Conservation (phyloP, 2,888 invertebrate species). For the Papilio demoleus region DNA sequence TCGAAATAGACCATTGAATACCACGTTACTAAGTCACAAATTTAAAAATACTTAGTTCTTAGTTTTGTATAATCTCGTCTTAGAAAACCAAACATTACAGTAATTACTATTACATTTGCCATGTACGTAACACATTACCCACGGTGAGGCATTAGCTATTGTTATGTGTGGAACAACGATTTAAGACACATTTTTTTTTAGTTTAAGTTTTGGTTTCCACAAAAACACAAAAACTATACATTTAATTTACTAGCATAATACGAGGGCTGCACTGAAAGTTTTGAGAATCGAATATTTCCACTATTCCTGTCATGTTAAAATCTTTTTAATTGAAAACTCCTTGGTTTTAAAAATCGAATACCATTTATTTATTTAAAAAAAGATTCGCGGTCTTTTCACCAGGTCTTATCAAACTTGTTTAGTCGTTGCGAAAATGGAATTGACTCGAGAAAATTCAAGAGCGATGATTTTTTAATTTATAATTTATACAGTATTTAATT, state of each 20-base stretch:
- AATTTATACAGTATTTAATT: no score
- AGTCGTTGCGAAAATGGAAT: no score
- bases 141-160: slow-evolving; percentile 17
- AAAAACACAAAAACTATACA: not conserved
- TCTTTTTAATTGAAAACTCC: no score
- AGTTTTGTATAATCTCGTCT: not conserved
- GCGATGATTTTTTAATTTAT: no score
- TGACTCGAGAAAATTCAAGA: no score
- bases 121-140: slow-evolving; percentile 8
- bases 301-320: no score
- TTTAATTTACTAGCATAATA: not conserved
- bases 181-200: not conserved
- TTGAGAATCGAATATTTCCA: no score
- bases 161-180: not conserved
- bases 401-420: no score
- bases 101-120: not conserved
- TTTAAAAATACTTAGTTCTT: not conserved
- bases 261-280: no score
- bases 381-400: no score
- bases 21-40: not conserved
- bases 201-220: not conserved
- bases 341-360: no score
- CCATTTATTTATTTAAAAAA: no score
- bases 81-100: not conserved
- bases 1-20: not conserved